phyloP scores from a whole-genome alignment of 2,113 vertebrate genomes.

The Lamprologus ornatipinnis region DNA sequence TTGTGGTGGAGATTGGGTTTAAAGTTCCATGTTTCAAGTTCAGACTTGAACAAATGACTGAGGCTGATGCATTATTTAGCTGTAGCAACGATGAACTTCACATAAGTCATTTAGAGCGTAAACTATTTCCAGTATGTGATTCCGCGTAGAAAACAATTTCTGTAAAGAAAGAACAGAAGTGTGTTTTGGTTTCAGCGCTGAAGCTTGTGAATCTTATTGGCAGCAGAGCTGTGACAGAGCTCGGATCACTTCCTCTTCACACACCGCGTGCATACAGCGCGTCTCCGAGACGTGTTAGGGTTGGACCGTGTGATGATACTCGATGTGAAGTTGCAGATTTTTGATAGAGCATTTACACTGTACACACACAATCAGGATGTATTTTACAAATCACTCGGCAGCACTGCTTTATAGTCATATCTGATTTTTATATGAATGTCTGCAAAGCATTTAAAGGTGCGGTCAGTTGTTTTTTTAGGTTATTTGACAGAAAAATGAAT shows the following conservation, averaged over 20 bases:
- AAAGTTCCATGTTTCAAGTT: background rate
- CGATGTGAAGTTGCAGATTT: background rate
- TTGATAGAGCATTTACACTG: background rate
- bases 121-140: background rate
- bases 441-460: background rate
- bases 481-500: background rate
- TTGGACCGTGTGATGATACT: background rate
- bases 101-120: background rate
- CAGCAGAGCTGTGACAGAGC: background rate
- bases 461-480: background rate
- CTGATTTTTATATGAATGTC: background rate
- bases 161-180: background rate
- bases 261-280: background rate
- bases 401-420: background rate
- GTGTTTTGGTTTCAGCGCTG: background rate
- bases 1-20: background rate
- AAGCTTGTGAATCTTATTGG: background rate
- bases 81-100: background rate
- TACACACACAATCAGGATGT: background rate
- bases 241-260: background rate
- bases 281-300: background rate
- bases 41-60: background rate
- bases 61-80: background rate
- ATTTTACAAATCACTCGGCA: background rate
- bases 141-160: rapidly evolving